Base-by-base conservation (phyloP, 2,113 vertebrate species). In the Sebastes fasciatus region DNA sequence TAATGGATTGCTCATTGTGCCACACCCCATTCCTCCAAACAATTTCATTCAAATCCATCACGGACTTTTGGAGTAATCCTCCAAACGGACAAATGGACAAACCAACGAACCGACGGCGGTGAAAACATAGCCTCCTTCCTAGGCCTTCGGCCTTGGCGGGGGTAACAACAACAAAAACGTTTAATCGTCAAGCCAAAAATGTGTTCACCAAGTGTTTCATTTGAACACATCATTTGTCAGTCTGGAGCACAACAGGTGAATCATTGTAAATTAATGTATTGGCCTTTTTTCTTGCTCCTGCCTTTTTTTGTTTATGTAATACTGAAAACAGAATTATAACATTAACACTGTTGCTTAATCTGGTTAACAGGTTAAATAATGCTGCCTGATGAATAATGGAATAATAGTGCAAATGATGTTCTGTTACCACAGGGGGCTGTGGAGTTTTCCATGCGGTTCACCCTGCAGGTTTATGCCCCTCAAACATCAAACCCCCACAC, bases 401-500 rank as follows among this genome's bases (percentile, higher is more conserved):
- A 23, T 11, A 46, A 34, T 48, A 42, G 43, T 34, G 13, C 43
- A 72, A 61, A 60, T 61, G 23, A 70, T 68, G n/a, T 60, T 42
- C 79, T 65, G 17, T 8, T 74, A 65, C 73, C 66, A 77, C 70
- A 57, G 73, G 80, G 63, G n/a, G 48, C 26, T 58, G 58, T 17
- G 71, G 65, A 61, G 83, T 68, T 77, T 72, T 78, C 80, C 66
- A 17, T 54, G 57, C 73, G 73, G 75, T 81, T 86, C 66, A 64
- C 40, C 17, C 85, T 69, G 6, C 72, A 87, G 79, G 86, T 92
- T 88, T 83, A 75, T 78, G 84, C 65, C 26, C 80, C 42, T 84
- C 90, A 68, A 71, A 89, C 85, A 77, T 89, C 78, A 89, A 79
- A 87, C 23, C 70, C 26, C 45, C 66, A 62, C 90, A 92, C 88